Evolutionary conservation across 2,888 invertebrate species (phyloP), one percentile per base, ranked within the genome.

Genomic region (Himalopsyche japonica): DNA sequence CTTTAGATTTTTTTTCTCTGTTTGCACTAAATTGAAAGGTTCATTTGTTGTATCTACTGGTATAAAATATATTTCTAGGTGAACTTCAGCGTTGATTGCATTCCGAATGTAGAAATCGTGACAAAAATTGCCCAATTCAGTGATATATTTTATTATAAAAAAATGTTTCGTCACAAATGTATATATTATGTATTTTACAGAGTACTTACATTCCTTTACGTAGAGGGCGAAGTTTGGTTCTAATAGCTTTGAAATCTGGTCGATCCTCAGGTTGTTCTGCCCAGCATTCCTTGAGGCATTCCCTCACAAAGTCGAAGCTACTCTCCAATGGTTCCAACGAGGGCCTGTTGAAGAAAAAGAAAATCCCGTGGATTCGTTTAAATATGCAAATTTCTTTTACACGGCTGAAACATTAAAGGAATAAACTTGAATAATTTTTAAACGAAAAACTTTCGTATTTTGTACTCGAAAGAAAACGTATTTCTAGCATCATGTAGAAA

Each of bases 271-370:
- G 94, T 84, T 95, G 94, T 89, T 98, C 98, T 0, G 93, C 91
- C 98, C 98, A 98, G 89, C 98, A 97, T 88, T 97, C 97, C n/a
- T 93, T 92, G 88, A 98, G 92, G 88, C 97, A 96, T 86, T 97
- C 96, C 15, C 96, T 93, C 6, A 98, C 96, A 89, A 97, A 98
- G 89, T 97, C 97, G 88, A 98, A 97, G 64, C 95, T 94, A 70
- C 95, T 96, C 88, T 96, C 95, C 80, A 98, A 90, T 0, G 95
- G 94, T 76, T 96, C 96, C 87, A 98, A 89, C 0, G 96, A 95
- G 0, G 98, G 98, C 88, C 97, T 95, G 89, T 49, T 48, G 43
- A 57, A 80, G 20, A 47, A 78, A 49, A 20, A 57, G 79, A 82
- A 34, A 43, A 30, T 64, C 34, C 27, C 30, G 32, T n/a, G 43